Evolutionary conservation across 2,797 vertebrate species (phyloP), one percentile per base, ranked within the genome.

Genomic region (Pseudotriccus pelzelni): DNA sequence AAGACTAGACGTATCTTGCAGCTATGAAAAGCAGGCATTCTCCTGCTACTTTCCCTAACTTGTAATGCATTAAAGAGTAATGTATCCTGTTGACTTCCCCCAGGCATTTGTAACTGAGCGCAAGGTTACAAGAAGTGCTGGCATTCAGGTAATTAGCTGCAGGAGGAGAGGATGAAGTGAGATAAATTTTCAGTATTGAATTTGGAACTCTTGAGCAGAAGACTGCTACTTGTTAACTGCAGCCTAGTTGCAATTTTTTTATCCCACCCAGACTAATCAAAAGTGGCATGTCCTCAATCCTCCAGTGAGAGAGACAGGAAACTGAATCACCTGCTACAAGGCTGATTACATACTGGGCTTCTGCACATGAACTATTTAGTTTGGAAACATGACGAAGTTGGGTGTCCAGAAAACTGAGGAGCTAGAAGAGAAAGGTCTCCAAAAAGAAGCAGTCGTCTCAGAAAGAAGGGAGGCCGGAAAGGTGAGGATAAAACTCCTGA

Each of bases 1-100:
- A 58, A 21, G 14, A 62, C 37, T 5, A 58, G 41, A 30, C 68
- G 3, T 28, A 67, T 32, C 62, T 62, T 56, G 23, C 46, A 74
- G 76, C 18, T 77, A 74, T 3, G 9, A 62, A 94, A 92, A 85
- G 39, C 28, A 72, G 74, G 36, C 46, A 36, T 70, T 81, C 25
- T 88, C 8, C 55, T 62, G 63, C 63, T 82, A 83, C 23, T 4
- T 23, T 43, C 55, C 89, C 47, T 43, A 47, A 70, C 59, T 47
- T 67, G 72, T 50, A 91, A 87, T 44, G 75, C n/a, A 37, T 47
- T 89, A 66, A 66, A 47, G 58, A 85, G 56, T 44, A 87, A 93
- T 8, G 5, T 56, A 68, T 41, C 22, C 43, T 6, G 2, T 4
- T 63, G n/a, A 73, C 24, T 32, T 83, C 39, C 39, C 0, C 0